phyloP scores from a whole-genome alignment of 2,113 vertebrate species.

The Plotosus lineatus region DNA sequence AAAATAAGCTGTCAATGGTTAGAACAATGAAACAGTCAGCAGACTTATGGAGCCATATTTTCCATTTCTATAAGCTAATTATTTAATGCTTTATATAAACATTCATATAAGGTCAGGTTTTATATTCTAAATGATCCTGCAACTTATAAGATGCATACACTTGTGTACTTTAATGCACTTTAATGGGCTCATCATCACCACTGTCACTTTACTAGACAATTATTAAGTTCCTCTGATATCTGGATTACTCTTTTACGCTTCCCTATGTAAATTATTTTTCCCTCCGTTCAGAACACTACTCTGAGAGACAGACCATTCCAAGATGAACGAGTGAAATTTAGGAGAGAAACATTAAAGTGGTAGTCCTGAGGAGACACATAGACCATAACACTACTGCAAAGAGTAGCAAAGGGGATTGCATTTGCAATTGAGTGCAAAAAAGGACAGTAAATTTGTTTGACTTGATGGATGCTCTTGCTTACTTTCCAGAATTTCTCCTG shows the following conservation, averaged over 20 bases:
- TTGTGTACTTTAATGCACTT: too few species aligned
- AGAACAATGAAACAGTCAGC: background rate
- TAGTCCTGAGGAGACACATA: constrained; percentile 36
- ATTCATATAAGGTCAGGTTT: too few species aligned
- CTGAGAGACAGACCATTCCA: constrained; percentile 17
- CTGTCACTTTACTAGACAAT: constrained; percentile 19
- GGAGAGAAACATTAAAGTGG: constrained; percentile 31
- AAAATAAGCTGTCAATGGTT: background rate
- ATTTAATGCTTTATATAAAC: background rate
- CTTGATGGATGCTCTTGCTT: constrained; percentile 42
- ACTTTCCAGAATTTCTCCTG: constrained; percentile 24
- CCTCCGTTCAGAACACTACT: constrained; percentile 35
- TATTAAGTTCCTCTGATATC: constrained; percentile 3
- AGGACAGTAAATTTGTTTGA: constrained; percentile 37
- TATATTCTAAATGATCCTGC: too few species aligned
- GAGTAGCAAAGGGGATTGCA: constrained; percentile 36
- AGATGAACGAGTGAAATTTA: constrained; percentile 13
- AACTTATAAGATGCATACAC: background rate
- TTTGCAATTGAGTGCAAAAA: constrained; percentile 46
- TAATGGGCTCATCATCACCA: too few species aligned
- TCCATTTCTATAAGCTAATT: background rate
- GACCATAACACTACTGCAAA: constrained; percentile 43
- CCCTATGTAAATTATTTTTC: constrained; percentile 30
- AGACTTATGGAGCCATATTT: background rate
- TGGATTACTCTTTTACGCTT: constrained; percentile 26